Percentiles rank a stretch among this genome's conserved stretches.
Conservation (phyloP, 2,113 vertebrate genomes). For the Phycodurus eques region DNA sequence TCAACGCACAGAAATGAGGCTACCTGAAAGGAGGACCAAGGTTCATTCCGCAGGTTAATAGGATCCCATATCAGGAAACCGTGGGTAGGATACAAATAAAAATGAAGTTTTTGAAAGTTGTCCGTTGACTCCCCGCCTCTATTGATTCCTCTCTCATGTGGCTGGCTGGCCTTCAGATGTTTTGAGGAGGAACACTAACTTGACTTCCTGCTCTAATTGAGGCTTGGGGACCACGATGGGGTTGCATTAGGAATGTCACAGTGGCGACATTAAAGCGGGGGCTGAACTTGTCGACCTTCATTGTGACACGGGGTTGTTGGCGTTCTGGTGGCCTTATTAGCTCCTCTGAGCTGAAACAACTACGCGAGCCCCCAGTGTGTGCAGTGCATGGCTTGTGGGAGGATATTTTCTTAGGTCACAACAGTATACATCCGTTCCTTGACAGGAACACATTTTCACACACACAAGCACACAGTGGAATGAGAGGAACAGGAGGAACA, state of each 20-base stretch:
- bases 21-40: constrained; percentile 31
- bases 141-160: constrained; percentile 17
- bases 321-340: constrained; percentile 53
- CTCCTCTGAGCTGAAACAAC: constrained; percentile 36
- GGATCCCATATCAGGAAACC: constrained; percentile 54
- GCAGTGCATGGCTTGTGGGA: constrained; percentile 20
- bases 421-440: constrained; percentile 26
- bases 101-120: constrained; percentile 6
- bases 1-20: constrained; percentile 51
- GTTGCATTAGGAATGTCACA: constrained; percentile 13
- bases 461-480: neutral
- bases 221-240: constrained; percentile 39
- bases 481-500: constrained; percentile 25
- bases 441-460: constrained; percentile 31
- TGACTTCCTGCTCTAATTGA: constrained; percentile 45
- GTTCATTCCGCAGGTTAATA: constrained; percentile 59
- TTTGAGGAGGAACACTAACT: constrained; percentile 41
- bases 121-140: constrained; percentile 19
- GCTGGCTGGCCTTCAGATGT: constrained; percentile 45
- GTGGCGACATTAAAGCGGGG: constrained; percentile 47
- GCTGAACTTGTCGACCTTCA: constrained; percentile 59
- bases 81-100: constrained; percentile 23
- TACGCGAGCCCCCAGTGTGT: neutral
- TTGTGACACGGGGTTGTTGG: constrained; percentile 45
- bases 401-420: constrained; percentile 42